Percentiles rank a stretch among this genome's conserved stretches.
These are phyloP conservation scores for Watsonalla binaria DNA, from an alignment of 2,888 invertebrate genomes.

Conservation along the genomic window DNA sequence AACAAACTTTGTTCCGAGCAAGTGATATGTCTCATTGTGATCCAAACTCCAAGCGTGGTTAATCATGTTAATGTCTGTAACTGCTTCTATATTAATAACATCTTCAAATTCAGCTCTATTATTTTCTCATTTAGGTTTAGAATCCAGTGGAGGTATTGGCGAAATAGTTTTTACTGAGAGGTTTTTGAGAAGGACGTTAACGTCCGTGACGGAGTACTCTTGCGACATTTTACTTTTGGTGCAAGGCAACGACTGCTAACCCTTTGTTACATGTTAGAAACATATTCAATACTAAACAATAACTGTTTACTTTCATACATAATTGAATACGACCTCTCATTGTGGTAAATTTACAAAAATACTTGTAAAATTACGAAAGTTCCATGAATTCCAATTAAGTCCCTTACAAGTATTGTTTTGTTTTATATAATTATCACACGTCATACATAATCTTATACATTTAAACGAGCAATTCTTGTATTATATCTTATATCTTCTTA, in stretches of 20 bases:
- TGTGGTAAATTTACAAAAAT: no score
- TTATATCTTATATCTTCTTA: no score
- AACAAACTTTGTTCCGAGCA: slow-evolving; percentile 11
- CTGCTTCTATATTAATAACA: slow-evolving; percentile 17
- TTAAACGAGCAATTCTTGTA: no score
- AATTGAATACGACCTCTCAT: no score
- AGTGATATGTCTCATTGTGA: slow-evolving; percentile 31
- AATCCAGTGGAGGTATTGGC: slow-evolving; percentile 25
- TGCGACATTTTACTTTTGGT: slow-evolving; percentile 37
- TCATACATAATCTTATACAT: no score
- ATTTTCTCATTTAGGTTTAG: slow-evolving; percentile 23
- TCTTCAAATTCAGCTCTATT: slow-evolving; percentile 24
- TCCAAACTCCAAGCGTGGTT: slow-evolving; percentile 53
- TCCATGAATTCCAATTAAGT: no score
- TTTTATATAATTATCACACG: no score
- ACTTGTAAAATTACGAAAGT: no score
- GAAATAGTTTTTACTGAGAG: slow-evolving; percentile 45
- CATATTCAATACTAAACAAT: not conserved
- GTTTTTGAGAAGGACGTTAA: slow-evolving; percentile 51
- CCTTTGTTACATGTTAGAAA: not conserved
- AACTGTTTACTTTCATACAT: no score
- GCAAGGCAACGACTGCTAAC: slow-evolving; percentile 9
- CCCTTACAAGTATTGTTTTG: no score
- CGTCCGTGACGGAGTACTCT: slow-evolving; percentile 44
- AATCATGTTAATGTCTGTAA: slow-evolving; percentile 58